Conservation (phyloP, 2,888 invertebrate species). For the Branchinecta sandiegonensis region DNA sequence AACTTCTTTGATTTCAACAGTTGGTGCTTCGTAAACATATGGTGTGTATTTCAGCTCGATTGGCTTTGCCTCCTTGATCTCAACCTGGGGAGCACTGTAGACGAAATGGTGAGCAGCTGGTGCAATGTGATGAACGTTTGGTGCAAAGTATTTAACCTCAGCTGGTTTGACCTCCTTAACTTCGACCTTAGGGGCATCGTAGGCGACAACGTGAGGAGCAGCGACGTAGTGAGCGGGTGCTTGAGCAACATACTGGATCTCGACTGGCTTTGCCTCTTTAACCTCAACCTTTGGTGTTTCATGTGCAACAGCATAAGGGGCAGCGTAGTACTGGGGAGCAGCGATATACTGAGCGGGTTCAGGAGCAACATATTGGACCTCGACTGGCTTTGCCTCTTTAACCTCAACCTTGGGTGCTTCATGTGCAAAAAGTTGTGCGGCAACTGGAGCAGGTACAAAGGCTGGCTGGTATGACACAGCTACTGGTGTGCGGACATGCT, state of each 20-base stretch:
- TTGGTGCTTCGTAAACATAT: conserved; percentile 17
- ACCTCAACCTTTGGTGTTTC: neutral
- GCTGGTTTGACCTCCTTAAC: conserved; percentile 3
- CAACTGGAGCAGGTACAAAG: conserved; percentile 24
- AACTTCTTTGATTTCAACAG: conserved; percentile 13
- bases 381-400: conserved; percentile 10
- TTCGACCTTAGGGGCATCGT: conserved; percentile 10
- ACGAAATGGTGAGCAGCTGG: neutral
- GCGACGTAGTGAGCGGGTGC: conserved; percentile 11
- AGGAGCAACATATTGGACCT: neutral
- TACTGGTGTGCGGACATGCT: conserved; percentile 33
- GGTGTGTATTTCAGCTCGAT: conserved; percentile 6
- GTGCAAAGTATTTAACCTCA: conserved; percentile 1
- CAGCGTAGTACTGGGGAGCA: neutral
- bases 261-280: neutral
- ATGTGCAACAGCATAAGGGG: neutral
- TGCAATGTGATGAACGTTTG: neutral
- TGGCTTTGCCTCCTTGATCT: neutral
- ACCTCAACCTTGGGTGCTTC: conserved; percentile 15
- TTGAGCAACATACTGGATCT: neutral
- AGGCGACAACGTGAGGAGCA: conserved; percentile 14
- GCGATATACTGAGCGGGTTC: neutral
- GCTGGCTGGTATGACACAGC: conserved; percentile 34
- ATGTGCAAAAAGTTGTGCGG: conserved; percentile 7
- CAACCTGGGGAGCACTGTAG: neutral